These are phyloP conservation scores for Troides aeacus DNA, from an alignment of 2,888 invertebrate genomes.

Conservation along the genomic window DNA sequence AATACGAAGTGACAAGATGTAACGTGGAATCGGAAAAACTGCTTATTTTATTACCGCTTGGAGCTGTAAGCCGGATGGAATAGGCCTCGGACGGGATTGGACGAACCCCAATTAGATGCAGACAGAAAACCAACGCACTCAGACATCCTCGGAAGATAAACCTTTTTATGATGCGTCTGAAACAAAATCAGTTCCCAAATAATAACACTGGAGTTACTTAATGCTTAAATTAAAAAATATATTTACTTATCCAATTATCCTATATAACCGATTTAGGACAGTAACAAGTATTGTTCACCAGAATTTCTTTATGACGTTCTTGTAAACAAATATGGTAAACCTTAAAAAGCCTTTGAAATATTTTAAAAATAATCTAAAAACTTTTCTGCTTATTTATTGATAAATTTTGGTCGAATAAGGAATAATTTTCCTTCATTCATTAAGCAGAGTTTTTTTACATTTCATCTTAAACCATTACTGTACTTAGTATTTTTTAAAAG, in stretches of 20 bases:
- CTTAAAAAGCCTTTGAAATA: too few species aligned
- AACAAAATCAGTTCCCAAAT: background rate
- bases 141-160: conserved; percentile 15
- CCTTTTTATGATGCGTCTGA: conserved; percentile 5
- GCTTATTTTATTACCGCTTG: conserved; percentile 72
- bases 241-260: too few species aligned
- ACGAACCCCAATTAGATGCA: conserved; percentile 58
- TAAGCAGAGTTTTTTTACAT: background rate
- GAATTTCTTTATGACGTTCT: too few species aligned
- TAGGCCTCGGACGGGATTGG: conserved; percentile 56
- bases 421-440: background rate
- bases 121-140: conserved; percentile 29
- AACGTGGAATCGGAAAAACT: conserved; percentile 74
- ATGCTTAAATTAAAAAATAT: background rate
- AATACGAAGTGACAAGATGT: conserved; percentile 72
- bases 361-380: too few species aligned
- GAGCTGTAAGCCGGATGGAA: conserved; percentile 61
- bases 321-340: too few species aligned
- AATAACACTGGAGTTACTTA: background rate
- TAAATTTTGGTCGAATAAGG: too few species aligned
- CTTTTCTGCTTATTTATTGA: background rate
- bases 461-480: background rate
- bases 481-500: background rate
- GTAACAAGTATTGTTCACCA: too few species aligned
- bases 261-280: too few species aligned